Evolutionary conservation across 2,113 vertebrate genomes (phyloP), one percentile per base, ranked within the genome.

Genomic region (Misgurnus mizolepis): DNA sequence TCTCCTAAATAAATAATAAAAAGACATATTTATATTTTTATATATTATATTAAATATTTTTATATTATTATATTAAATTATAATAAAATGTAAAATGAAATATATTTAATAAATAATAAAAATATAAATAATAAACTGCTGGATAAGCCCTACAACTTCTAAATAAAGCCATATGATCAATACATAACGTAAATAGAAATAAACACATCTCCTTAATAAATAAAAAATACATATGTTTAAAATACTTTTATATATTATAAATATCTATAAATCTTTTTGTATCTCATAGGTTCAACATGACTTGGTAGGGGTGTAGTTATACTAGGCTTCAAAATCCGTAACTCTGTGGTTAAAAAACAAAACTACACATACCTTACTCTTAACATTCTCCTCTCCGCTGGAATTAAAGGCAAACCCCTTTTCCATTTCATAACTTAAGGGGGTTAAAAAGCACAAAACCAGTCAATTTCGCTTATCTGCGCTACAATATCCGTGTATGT

Each of bases 401-500:
- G 18, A 60, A 14, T 8, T 14, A 6, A 4, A 6, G 7, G 6
- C 14, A 7, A 12, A 39, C 53, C 0, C 4, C 34, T 77, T 18
- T 47, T 61, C 71, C 71, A 80, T 68, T 12, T 43, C 22, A 64
- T 67, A 8, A 34, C 40, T 71, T 55, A 53, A n/a, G 7, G 2
- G 7, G 50, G 4, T 73, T 66, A 47, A 67, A 50, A 4, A 9
- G 22, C 58, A 34, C 27, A 64, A 49, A 49, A 7, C 18, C 3
- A 41, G 8, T 56, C 18, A 34, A 22, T 39, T 17, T 53, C 14
- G 40, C 7, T 3, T 61, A 12, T 39, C 6, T 22, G 0, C 1
- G 22, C 7, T 41, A 64, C 17, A 10, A 66, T 10, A 27, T 75
- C 70, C 14, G 65, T 3, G 40, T 64, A 39, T 27, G 6, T 74